Evolutionary conservation across 2,113 vertebrate species (phyloP).

Genomic region (Brachionichthys hirsutus): DNA sequence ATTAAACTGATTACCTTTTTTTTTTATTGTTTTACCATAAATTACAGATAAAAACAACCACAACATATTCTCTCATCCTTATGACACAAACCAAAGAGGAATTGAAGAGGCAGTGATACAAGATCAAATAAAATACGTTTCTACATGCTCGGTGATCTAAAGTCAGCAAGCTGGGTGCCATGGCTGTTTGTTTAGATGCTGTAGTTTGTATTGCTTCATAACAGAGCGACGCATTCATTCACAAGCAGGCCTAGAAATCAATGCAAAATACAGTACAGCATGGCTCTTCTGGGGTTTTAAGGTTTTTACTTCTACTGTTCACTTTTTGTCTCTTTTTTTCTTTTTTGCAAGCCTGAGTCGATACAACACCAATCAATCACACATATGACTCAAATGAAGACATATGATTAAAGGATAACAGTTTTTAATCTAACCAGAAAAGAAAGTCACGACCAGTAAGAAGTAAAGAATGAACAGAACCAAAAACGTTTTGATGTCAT

Average conservation of each 20-base stretch:
- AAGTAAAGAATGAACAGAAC: conserved; percentile 39
- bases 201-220: conserved; percentile 72
- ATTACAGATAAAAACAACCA: conserved; percentile 74
- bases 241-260: conserved; percentile 74
- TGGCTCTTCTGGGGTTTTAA: conserved; percentile 51
- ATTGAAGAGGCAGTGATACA: conserved; percentile 61
- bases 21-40: conserved; percentile 72
- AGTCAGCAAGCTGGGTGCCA: conserved; percentile 48
- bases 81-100: conserved; percentile 53
- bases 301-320: conserved; percentile 9
- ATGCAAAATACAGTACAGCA: conserved; percentile 66
- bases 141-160: conserved; percentile 53
- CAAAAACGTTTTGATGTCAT: conserved; percentile 8
- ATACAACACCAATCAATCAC: conserved; percentile 75
- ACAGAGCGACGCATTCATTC: conserved; percentile 75
- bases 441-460: conserved; percentile 65
- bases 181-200: conserved; percentile 44
- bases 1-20: conserved; percentile 43
- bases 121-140: conserved; percentile 54
- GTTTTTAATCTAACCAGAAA: conserved; percentile 51
- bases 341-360: conserved; percentile 70
- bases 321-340: conserved; percentile 22
- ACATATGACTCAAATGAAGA: conserved; percentile 73
- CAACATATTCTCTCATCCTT: conserved; percentile 57
- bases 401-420: conserved; percentile 60